Evolutionary conservation across 2,113 vertebrate species (phyloP).

Genomic region (Malurus melanocephalus): DNA sequence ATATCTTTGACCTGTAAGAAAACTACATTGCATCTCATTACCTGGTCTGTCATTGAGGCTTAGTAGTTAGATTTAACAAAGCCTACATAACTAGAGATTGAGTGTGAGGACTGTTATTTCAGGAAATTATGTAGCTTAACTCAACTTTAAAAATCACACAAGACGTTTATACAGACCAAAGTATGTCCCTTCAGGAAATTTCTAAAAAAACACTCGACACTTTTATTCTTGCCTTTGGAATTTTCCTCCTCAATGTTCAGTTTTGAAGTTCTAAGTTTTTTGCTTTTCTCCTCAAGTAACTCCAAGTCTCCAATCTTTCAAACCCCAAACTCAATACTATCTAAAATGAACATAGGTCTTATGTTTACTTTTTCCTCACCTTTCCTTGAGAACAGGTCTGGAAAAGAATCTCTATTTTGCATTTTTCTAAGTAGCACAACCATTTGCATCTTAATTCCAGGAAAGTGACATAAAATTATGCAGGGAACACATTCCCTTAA

Average conservation of each 20-base stretch:
- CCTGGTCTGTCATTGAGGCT: background rate
- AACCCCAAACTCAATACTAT: background rate
- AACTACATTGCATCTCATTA: background rate
- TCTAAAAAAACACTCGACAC: background rate
- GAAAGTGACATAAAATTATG: background rate
- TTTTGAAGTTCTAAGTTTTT: background rate
- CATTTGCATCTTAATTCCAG: background rate
- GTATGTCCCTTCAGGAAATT: background rate
- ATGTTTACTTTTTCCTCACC: background rate
- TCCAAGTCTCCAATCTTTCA: background rate
- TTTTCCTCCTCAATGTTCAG: background rate
- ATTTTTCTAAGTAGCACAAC: background rate
- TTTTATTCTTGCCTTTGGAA: background rate
- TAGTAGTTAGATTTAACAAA: background rate
- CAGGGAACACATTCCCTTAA: background rate
- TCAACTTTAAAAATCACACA: background rate
- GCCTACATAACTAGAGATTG: background rate
- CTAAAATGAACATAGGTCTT: background rate
- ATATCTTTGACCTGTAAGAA: background rate
- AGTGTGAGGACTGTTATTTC: background rate
- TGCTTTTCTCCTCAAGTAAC: background rate
- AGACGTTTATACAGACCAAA: background rate
- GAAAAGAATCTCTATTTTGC: background rate
- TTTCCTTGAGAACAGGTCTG: background rate
- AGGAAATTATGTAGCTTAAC: background rate